These are phyloP conservation scores for Altica lythri DNA, from an alignment of 2,888 invertebrate genomes.

Conservation along the genomic window DNA sequence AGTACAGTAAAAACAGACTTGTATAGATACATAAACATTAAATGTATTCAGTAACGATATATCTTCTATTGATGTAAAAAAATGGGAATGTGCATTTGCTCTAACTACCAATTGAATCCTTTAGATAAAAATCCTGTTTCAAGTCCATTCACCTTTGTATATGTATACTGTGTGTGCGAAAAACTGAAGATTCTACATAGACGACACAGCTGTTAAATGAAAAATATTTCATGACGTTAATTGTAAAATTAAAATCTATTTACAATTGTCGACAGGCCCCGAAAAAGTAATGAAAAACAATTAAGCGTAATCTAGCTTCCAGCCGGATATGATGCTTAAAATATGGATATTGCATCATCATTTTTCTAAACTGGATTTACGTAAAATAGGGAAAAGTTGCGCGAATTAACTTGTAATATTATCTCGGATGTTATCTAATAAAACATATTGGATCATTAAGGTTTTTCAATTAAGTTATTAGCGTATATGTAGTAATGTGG, in stretches of 20 bases:
- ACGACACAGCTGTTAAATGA: background rate
- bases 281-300: constrained; percentile 12
- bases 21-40: no score
- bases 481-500: no score
- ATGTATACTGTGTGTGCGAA: background rate
- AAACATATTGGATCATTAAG: no score
- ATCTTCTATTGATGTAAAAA: no score
- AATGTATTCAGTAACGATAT: no score
- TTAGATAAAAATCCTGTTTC: no score
- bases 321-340: constrained; percentile 20
- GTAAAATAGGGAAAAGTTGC: constrained; percentile 18
- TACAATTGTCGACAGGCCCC: background rate
- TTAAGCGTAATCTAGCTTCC: constrained; percentile 17
- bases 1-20: no score
- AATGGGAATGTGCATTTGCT: no score
- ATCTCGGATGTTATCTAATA: no score
- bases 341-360: constrained; percentile 24
- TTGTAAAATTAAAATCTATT: background rate
- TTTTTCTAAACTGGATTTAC: constrained; percentile 20
- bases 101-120: no score
- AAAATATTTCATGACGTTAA: background rate
- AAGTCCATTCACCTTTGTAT: background rate
- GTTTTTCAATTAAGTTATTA: no score
- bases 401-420: no score
- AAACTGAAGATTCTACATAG: background rate